Evolutionary conservation across 2,888 invertebrate genomes (phyloP).

Genomic region (Ligdia adustata): DNA sequence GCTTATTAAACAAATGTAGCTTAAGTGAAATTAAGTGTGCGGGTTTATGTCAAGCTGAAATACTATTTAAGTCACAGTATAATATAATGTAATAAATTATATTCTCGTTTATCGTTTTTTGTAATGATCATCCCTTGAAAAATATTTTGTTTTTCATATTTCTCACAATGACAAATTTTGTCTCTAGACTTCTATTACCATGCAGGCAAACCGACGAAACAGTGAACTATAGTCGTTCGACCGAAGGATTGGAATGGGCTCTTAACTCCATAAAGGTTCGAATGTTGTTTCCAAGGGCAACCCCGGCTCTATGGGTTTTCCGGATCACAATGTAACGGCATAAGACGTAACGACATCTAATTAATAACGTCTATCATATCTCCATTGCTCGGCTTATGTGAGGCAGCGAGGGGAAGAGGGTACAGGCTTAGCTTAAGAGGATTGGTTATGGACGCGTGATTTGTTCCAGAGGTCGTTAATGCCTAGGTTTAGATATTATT

Average conservation of each 20-base stretch:
- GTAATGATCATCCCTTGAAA: too few species aligned
- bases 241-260: not conserved
- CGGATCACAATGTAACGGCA: conserved; percentile 74
- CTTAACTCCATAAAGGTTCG: not conserved
- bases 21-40: too few species aligned
- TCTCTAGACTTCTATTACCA: too few species aligned
- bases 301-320: conserved; percentile 63
- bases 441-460: conserved; percentile 76
- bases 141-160: too few species aligned
- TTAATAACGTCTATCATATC: conserved; percentile 83
- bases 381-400: conserved; percentile 75
- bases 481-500: conserved; percentile 59
- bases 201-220: too few species aligned
- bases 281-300: conserved; percentile 44
- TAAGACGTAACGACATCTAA: conserved; percentile 81
- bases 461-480: conserved; percentile 70
- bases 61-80: too few species aligned
- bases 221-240: too few species aligned
- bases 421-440: conserved; percentile 73
- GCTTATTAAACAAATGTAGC: too few species aligned
- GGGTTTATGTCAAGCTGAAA: too few species aligned
- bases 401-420: conserved; percentile 41
- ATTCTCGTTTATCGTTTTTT: too few species aligned
- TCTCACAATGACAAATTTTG: too few species aligned
- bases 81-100: too few species aligned